phyloP scores from a whole-genome alignment of 2,888 invertebrate species.

The Kryphioiulus occultus region DNA sequence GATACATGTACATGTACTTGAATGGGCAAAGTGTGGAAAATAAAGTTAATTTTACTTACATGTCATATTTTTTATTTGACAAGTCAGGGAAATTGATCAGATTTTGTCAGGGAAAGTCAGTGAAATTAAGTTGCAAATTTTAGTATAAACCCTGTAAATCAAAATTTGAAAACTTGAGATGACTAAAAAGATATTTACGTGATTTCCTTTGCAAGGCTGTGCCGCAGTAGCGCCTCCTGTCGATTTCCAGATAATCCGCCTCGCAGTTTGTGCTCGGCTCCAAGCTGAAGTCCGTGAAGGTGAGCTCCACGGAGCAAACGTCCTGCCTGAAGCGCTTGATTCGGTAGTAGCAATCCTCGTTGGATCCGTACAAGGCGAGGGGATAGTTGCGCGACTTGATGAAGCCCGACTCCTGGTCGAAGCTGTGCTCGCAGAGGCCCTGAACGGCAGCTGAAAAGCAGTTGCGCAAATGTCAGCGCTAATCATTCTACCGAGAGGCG shows the following conservation, averaged over 20 bases:
- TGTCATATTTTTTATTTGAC: too few species aligned
- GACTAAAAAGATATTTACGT: not conserved
- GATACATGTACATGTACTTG: too few species aligned
- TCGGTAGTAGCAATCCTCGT: conserved; percentile 55
- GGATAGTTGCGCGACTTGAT: conserved; percentile 55
- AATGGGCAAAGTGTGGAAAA: too few species aligned
- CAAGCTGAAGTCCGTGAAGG: conserved; percentile 55
- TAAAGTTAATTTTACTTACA: too few species aligned
- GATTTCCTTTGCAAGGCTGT: conserved; percentile 48
- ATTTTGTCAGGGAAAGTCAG: too few species aligned
- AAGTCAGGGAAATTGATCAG: too few species aligned
- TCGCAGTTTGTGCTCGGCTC: conserved; percentile 56
- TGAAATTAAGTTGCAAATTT: too few species aligned
- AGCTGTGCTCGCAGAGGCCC: conserved; percentile 46
- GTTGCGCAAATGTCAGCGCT: not conserved
- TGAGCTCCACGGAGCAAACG: conserved; percentile 56
- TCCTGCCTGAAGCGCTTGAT: conserved; percentile 52
- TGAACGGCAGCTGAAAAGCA: not conserved
- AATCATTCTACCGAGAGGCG: not conserved
- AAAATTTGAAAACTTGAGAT: not conserved
- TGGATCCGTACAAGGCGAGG: conserved; percentile 53
- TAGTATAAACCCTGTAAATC: too few species aligned
- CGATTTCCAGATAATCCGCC: conserved; percentile 57
- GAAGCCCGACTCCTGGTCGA: conserved; percentile 48
- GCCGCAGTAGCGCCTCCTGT: conserved; percentile 56